Conservation (phyloP, 2,797 vertebrate species). For the Characodon lateralis region DNA sequence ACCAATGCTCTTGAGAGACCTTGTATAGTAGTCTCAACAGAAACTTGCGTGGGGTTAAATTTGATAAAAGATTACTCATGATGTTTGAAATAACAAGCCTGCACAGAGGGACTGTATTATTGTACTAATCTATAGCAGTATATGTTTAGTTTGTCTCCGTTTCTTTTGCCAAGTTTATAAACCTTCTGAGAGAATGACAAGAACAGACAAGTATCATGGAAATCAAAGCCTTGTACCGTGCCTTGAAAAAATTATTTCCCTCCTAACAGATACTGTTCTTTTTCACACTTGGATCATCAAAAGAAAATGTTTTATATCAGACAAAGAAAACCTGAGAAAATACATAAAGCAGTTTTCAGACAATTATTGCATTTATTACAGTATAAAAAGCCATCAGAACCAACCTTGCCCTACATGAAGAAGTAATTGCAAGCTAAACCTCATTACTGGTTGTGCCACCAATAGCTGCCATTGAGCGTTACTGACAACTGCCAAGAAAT, state of each 20-base stretch:
- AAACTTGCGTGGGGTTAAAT: slow-evolving; percentile 24
- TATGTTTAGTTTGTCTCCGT: slow-evolving; percentile 44
- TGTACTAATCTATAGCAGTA: slow-evolving; percentile 25
- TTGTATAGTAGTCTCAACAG: slow-evolving; percentile 37
- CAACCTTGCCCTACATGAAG: not conserved
- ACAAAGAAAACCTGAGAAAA: not conserved
- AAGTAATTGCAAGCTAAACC: too few species aligned
- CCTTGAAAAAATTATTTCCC: not conserved
- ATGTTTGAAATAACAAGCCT: slow-evolving; percentile 40
- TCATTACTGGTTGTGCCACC: not conserved
- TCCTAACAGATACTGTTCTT: not conserved
- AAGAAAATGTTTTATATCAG: not conserved
- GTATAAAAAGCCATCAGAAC: not conserved
- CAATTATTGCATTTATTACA: not conserved
- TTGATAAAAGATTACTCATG: slow-evolving; percentile 48
- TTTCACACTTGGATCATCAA: not conserved
- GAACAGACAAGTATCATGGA: slow-evolving; percentile 50
- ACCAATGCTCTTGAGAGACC: slow-evolving; percentile 32
- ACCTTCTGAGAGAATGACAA: slow-evolving; percentile 45
- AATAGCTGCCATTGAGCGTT: not conserved
- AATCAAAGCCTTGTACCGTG: slow-evolving; percentile 29
- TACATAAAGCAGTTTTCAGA: not conserved
- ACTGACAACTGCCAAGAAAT: not conserved
- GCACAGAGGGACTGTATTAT: slow-evolving; percentile 29
- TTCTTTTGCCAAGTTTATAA: slow-evolving; percentile 45